Evolutionary conservation across 2,888 invertebrate genomes (phyloP), one percentile per base, ranked within the genome.

Genomic region (Diaperis boleti): DNA sequence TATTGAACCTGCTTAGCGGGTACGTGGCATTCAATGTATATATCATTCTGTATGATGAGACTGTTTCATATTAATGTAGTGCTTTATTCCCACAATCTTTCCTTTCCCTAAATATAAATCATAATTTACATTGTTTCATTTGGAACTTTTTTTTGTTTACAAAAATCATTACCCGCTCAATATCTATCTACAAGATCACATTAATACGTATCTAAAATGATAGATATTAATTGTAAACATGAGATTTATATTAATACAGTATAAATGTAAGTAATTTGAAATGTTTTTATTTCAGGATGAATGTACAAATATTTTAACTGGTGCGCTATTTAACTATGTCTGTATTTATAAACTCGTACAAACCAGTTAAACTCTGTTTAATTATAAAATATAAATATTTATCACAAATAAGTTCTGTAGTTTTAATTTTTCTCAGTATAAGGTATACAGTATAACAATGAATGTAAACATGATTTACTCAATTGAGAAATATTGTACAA

Each of bases 381-480:
- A 80, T 80, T 79, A 81, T 80, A 78, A 81, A 81, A 80, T 79
- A 79, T 80, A 80, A 81, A 80, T 81, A 81, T 81, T 81, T 81
- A 81, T 81, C 81, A 80, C 80, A 80, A 69, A 71, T 68, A 70
- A 61, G 18, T 52, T 42, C 7, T 7, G 31, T 13, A 13, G 8
- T 52, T 14, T 60, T 60, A 39, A 14, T 20, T 49, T 47, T 33
- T 37, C 18, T 18, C 52, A 13, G 18, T 7, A 22, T 22, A n/a
- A n/a, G n/a, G n/a, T n/a, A n/a, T n/a, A n/a, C n/a, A n/a, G n/a
- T n/a, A n/a, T n/a, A n/a, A n/a, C n/a, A n/a, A n/a, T n/a, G n/a
- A n/a, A n/a, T n/a, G n/a, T n/a, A n/a, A n/a, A n/a, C n/a, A n/a
- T n/a, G n/a, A n/a, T n/a, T n/a, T n/a, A n/a, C n/a, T n/a, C n/a